A percentile compares a stretch with the other conserved stretches of the same genome.
Evolutionary conservation across 2,113 vertebrate genomes (phyloP).

Genomic region (Scomber scombrus): DNA sequence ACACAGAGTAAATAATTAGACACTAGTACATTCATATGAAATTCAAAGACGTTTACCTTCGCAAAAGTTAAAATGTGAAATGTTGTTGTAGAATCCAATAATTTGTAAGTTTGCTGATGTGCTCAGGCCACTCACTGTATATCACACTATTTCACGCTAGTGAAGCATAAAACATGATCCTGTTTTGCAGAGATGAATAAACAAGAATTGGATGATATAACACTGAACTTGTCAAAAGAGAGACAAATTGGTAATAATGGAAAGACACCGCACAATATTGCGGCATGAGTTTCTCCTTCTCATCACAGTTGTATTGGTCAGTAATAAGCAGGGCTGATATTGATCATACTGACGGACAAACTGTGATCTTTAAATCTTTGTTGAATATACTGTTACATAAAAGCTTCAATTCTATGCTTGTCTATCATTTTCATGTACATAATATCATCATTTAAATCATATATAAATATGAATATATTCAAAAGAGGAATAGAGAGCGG

Average conservation of each 20-base stretch:
- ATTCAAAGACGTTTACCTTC: constrained; percentile 1
- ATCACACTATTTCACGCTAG: constrained; percentile 41
- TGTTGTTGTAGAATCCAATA: constrained; percentile 19
- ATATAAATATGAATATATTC: not conserved
- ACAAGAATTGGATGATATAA: constrained; percentile 18
- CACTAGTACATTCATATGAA: not conserved
- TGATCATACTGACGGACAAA: constrained; percentile 26
- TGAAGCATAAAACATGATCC: constrained; percentile 40
- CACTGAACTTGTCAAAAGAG: constrained; percentile 23
- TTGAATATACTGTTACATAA: not conserved
- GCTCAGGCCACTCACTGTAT: constrained; percentile 16
- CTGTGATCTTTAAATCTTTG: not conserved
- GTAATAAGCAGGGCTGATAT: constrained; percentile 42
- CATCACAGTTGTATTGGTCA: constrained; percentile 30
- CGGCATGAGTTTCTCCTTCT: constrained; percentile 10
- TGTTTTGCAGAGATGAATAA: constrained; percentile 30
- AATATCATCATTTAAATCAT: not conserved
- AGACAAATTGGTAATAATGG: constrained; percentile 29
- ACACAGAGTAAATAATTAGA: constrained; percentile 9
- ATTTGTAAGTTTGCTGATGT: constrained; percentile 19
- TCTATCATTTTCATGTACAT: not conserved
- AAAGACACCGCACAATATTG: constrained; percentile 4
- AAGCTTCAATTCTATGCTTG: not conserved
- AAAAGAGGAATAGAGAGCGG: not conserved
- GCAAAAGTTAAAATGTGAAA: not conserved